phyloP scores from a whole-genome alignment of 2,113 vertebrate species.

The Andinoacara biseriatus region DNA sequence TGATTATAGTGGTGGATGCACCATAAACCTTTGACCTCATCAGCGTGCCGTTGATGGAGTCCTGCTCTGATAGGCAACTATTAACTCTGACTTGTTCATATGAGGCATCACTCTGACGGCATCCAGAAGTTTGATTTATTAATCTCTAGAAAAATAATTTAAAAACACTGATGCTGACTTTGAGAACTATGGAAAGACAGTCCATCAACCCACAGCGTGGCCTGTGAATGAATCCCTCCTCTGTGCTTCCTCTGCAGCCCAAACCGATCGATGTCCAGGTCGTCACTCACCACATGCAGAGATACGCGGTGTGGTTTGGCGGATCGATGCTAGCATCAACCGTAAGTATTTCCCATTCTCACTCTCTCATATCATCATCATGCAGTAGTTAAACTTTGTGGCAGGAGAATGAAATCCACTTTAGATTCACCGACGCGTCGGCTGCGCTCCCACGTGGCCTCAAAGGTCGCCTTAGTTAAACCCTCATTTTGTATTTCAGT shows the following conservation, averaged over 20 bases:
- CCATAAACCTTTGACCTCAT: background rate
- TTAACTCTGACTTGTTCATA: too few species aligned
- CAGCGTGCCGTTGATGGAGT: background rate
- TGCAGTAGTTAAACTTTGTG: background rate
- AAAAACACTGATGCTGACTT: background rate
- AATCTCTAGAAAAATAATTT: background rate
- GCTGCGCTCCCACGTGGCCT: background rate
- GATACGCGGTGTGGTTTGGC: constrained; percentile 98
- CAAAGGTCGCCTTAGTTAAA: background rate
- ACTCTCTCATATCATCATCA: background rate
- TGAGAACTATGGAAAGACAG: too few species aligned
- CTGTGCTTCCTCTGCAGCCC: constrained; percentile 79
- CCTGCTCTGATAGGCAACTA: background rate
- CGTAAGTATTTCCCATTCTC: constrained; percentile 79
- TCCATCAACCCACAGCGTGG: background rate
- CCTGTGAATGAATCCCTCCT: background rate
- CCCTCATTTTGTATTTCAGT: background rate
- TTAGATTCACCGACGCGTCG: background rate
- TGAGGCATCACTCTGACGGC: background rate
- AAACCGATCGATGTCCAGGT: constrained; percentile 99
- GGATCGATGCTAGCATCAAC: constrained; percentile 99
- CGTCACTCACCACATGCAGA: constrained; percentile 97
- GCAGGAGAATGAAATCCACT: background rate
- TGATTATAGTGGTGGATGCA: background rate
- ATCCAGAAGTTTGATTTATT: background rate